Evolutionary conservation across 2,113 vertebrate species (phyloP).

Genomic region (Crotophaga sulcirostris): DNA sequence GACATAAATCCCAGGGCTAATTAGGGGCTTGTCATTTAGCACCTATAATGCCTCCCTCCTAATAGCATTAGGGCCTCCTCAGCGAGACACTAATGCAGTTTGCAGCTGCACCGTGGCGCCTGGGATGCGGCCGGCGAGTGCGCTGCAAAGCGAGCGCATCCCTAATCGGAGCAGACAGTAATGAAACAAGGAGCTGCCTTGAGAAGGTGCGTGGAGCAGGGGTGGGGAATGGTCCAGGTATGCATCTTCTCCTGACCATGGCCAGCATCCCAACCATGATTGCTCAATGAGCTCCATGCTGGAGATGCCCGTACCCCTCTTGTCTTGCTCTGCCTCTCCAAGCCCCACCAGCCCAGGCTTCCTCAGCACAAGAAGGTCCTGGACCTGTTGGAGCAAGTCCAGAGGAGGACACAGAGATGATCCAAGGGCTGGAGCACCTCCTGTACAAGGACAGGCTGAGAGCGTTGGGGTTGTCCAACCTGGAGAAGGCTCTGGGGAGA

Average conservation of each 20-base stretch:
- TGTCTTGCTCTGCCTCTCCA: fast-evolving
- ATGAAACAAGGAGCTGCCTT: background rate
- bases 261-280: fast-evolving
- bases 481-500: too few species aligned
- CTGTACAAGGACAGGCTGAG: too few species aligned
- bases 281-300: fast-evolving
- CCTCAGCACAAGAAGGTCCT: too few species aligned
- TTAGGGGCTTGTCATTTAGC: constrained; percentile 50
- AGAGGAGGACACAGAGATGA: too few species aligned
- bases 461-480: too few species aligned
- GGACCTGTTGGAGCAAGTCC: too few species aligned
- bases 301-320: fast-evolving
- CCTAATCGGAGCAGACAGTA: constrained; percentile 40
- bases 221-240: background rate
- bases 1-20: constrained; percentile 15
- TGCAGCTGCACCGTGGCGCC: constrained; percentile 53
- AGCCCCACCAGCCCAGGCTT: background rate
- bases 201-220: background rate
- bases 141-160: background rate
- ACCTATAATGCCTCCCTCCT: constrained; percentile 30
- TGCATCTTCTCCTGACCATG: fast-evolving
- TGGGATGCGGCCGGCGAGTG: background rate
- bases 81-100: constrained; percentile 46
- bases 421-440: too few species aligned
- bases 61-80: constrained; percentile 38